These are phyloP conservation scores for Dendrophyllia cribrosa DNA, from an alignment of 64 coral and sea anemone species.

Conservation along the genomic window DNA sequence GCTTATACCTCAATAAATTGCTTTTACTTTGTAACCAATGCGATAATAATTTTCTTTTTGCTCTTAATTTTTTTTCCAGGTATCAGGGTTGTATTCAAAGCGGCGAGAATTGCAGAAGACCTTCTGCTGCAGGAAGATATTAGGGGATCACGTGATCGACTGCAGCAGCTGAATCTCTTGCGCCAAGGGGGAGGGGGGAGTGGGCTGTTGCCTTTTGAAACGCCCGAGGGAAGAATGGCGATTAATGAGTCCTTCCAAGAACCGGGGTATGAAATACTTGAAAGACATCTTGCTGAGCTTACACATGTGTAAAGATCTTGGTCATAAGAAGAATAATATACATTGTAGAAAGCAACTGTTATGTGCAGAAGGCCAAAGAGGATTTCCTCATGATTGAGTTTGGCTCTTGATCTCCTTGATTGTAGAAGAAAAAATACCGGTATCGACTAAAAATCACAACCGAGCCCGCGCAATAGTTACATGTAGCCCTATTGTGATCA, in stretches of 20 bases:
- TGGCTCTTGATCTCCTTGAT: too few species aligned
- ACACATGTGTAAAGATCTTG: neutral
- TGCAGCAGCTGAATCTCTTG: neutral
- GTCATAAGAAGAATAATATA: neutral
- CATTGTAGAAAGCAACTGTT: neutral
- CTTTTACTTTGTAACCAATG: neutral
- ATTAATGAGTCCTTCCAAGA: constrained; percentile 2
- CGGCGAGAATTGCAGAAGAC: neutral
- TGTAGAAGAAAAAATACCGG: too few species aligned
- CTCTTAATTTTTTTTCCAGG: neutral
- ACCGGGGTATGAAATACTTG: neutral
- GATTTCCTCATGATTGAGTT: too few species aligned
- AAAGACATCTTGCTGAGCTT: neutral
- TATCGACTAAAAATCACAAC: too few species aligned
- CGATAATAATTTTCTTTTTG: neutral
- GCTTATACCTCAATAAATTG: too few species aligned
- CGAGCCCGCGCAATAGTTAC: too few species aligned
- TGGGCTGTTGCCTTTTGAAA: neutral
- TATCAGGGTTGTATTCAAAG: neutral
- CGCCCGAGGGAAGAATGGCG: neutral
- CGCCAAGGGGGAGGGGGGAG: neutral
- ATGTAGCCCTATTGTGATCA: too few species aligned
- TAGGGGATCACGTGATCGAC: neutral
- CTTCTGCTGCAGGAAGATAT: constrained; percentile 25
- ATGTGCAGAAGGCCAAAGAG: too few species aligned